Percentiles rank a stretch among this genome's conserved stretches.
These are phyloP conservation scores for Tiliacea citrago DNA, from an alignment of 2,888 invertebrate species.

Conservation along the genomic window DNA sequence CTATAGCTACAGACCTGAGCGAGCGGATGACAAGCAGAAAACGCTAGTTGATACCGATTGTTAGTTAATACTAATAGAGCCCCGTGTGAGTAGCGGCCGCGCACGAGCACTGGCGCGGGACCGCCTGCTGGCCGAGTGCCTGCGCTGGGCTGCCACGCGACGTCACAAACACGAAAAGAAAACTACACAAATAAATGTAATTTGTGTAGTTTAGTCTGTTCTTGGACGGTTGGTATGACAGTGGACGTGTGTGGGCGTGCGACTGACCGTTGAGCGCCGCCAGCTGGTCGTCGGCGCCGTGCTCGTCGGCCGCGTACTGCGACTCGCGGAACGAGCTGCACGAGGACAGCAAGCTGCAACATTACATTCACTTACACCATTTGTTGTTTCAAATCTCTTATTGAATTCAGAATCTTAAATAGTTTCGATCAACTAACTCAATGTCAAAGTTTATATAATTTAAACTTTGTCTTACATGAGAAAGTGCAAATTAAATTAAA, in stretches of 20 bases:
- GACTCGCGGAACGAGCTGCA: slow-evolving; percentile 97
- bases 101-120: no score
- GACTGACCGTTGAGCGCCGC: slow-evolving; percentile 89
- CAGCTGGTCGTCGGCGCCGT: slow-evolving; percentile 88
- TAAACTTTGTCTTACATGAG: neutral
- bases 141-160: neutral
- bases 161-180: neutral
- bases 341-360: slow-evolving; percentile 93
- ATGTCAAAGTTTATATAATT: neutral
- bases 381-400: neutral
- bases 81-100: no score
- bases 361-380: slow-evolving; percentile 12
- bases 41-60: slow-evolving; percentile 71
- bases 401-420: neutral
- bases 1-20: slow-evolving; percentile 87
- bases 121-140: neutral
- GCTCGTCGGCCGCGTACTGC: slow-evolving; percentile 93
- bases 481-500: neutral
- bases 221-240: neutral
- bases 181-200: neutral
- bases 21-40: slow-evolving; percentile 85
- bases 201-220: neutral
- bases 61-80: neutral
- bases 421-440: neutral
- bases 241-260: neutral